Percentiles rank a stretch among this genome's conserved stretches.
Evolutionary conservation across 2,797 vertebrate genomes (phyloP).

Genomic region (Steatocranus sp.): DNA sequence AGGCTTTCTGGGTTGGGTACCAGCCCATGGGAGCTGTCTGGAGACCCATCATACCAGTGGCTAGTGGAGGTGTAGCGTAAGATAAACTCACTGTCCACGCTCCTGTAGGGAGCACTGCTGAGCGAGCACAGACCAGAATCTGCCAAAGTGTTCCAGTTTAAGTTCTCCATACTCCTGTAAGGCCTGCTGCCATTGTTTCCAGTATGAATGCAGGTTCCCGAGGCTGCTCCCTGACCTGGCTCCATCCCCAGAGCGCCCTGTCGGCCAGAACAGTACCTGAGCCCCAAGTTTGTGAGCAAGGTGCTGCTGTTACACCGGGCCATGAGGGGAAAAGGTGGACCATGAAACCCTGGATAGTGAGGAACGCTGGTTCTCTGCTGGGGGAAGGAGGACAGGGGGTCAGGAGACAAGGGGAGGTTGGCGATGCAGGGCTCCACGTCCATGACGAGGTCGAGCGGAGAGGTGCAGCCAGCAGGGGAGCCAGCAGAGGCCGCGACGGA

Average conservation of each 20-base stretch:
- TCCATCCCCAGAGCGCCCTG: slow-evolving; percentile 39
- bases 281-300: slow-evolving; percentile 77
- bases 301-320: slow-evolving; percentile 77
- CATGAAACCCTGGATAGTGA: slow-evolving; percentile 73
- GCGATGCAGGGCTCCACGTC: slow-evolving; percentile 78
- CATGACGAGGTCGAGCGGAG: slow-evolving; percentile 44
- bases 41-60: slow-evolving; percentile 76
- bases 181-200: slow-evolving; percentile 68
- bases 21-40: slow-evolving; percentile 63
- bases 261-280: slow-evolving; percentile 76
- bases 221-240: background rate
- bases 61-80: slow-evolving; percentile 76
- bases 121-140: slow-evolving; percentile 72
- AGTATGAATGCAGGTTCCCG: slow-evolving; percentile 18
- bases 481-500: slow-evolving; percentile 55
- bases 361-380: slow-evolving; percentile 61
- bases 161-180: slow-evolving; percentile 88
- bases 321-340: slow-evolving; percentile 58
- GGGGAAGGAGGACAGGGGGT: slow-evolving; percentile 69
- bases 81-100: slow-evolving; percentile 80
- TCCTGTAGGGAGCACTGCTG: slow-evolving; percentile 66
- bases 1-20: slow-evolving; percentile 62
- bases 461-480: slow-evolving; percentile 69
- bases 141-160: slow-evolving; percentile 76
- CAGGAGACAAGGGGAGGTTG: slow-evolving; percentile 73